phyloP scores from a whole-genome alignment of 64 coral and sea anemone genomes.

The Dendronephthya gigantea region DNA sequence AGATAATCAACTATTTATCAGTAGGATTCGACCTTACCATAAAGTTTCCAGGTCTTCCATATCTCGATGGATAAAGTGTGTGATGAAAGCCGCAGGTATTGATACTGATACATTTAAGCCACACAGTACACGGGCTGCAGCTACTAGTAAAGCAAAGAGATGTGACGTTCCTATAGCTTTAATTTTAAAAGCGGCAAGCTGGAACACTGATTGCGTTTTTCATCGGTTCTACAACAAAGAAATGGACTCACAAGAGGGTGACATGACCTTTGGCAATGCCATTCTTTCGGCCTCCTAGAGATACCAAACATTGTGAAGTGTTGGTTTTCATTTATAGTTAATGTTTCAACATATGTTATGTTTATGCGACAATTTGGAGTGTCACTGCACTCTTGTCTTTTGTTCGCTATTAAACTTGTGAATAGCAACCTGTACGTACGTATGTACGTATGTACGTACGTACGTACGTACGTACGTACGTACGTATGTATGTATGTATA shows the following conservation, averaged over 20 bases:
- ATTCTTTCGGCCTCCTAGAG: not conserved
- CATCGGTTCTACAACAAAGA: not conserved
- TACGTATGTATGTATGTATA: too few species aligned
- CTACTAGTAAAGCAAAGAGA: slow-evolving; percentile 19
- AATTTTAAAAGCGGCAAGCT: slow-evolving; percentile 25
- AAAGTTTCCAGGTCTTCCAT: not conserved
- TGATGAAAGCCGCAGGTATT: slow-evolving; percentile 18
- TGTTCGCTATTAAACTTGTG: too few species aligned
- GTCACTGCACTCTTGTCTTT: too few species aligned
- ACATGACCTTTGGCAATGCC: not conserved
- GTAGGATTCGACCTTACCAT: not conserved
- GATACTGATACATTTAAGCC: not conserved
- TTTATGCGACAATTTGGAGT: too few species aligned
- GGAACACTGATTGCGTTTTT: slow-evolving; percentile 7
- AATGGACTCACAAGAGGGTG: not conserved
- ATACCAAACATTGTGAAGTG: not conserved
- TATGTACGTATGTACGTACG: too few species aligned
- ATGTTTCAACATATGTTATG: too few species aligned
- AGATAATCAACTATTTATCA: slow-evolving; percentile 21
- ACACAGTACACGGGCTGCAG: slow-evolving; percentile 20
- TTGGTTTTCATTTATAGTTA: too few species aligned
- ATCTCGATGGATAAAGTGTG: slow-evolving; percentile 16
- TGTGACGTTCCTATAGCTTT: not conserved
- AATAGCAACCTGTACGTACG: too few species aligned
- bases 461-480: too few species aligned